Evolutionary conservation across 2,888 invertebrate species (phyloP), one percentile per base, ranked within the genome.

Genomic region (Rhamnusium bicolor): DNA sequence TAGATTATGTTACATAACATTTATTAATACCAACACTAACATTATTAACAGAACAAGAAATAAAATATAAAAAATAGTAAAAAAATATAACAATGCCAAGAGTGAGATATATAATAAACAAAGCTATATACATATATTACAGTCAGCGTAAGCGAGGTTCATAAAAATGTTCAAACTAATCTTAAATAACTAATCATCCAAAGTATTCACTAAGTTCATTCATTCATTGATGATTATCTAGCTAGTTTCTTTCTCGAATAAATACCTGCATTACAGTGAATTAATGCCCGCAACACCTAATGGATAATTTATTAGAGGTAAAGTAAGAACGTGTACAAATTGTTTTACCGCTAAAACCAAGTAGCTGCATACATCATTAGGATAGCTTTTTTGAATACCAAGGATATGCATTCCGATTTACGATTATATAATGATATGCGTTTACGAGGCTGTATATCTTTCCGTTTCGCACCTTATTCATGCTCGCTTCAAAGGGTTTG

Each of bases 361-460:
- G 58, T 68, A 58, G 58, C 68, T 68, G 49, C 54, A 56, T 67
- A 40, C 66, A 62, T 47, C 61, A 61, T 65, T 18, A 54, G 46
- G 54, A 46, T 54, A 21, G 21, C 32, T n/a, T 53, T 27, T 10
- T 8, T 18, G 66, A 53, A 66, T 66, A 66, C 54, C 54, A 66
- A 66, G 53, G 51, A 51, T 21, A 18, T 4, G 24, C 5, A 63
- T 51, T 47, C 47, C 18, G 2, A 32, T 54, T 54, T 54, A 54
- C 21, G 19, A 27, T 27, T 54, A 6, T 53, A 21, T 40, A 40
- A 40, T 40, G 40, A n/a, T 40, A n/a, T 40, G 40, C n/a, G n/a
- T 40, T 40, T 40, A 40, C 40, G 40, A 40, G 4, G n/a, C 12
- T 5, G 12, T 40, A 40, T 40, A 40, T 40, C 40, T n/a, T 40